Evolutionary conservation across 2,113 vertebrate genomes (phyloP).

Genomic region (Poeciliopsis occidentalis): DNA sequence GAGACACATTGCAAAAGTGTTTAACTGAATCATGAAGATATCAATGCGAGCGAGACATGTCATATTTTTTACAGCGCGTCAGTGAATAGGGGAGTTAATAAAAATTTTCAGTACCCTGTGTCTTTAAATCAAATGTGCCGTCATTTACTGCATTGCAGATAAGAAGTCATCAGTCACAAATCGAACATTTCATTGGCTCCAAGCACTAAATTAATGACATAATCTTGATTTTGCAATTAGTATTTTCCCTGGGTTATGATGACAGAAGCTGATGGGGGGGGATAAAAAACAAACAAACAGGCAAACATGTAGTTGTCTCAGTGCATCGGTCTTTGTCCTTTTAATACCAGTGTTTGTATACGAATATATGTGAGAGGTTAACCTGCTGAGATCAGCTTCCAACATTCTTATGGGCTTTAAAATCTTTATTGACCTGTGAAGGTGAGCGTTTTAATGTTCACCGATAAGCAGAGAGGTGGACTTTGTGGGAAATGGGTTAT

Average conservation of each 20-base stretch:
- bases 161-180: constrained; percentile 63
- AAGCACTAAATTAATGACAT: constrained; percentile 65
- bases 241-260: constrained; percentile 24
- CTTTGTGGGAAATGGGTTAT: constrained; percentile 68
- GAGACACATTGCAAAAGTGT: constrained; percentile 45
- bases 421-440: constrained; percentile 75
- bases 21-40: constrained; percentile 50
- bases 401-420: constrained; percentile 36
- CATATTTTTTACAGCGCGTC: constrained; percentile 32
- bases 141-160: constrained; percentile 71
- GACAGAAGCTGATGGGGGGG: constrained; percentile 17
- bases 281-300: constrained; percentile 34
- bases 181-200: constrained; percentile 64
- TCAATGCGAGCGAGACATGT: constrained; percentile 27
- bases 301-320: constrained; percentile 35
- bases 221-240: constrained; percentile 56
- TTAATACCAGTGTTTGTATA: constrained; percentile 4
- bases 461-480: constrained; percentile 54
- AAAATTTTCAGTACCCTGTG: constrained; percentile 37
- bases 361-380: constrained; percentile 6
- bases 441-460: constrained; percentile 72
- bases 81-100: constrained; percentile 35
- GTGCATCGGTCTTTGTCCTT: constrained; percentile 22
- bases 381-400: constrained; percentile 23
- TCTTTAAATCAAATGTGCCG: constrained; percentile 67